Base-by-base conservation (phyloP, 2,888 invertebrate species). In the Brachylomia viminalis region DNA sequence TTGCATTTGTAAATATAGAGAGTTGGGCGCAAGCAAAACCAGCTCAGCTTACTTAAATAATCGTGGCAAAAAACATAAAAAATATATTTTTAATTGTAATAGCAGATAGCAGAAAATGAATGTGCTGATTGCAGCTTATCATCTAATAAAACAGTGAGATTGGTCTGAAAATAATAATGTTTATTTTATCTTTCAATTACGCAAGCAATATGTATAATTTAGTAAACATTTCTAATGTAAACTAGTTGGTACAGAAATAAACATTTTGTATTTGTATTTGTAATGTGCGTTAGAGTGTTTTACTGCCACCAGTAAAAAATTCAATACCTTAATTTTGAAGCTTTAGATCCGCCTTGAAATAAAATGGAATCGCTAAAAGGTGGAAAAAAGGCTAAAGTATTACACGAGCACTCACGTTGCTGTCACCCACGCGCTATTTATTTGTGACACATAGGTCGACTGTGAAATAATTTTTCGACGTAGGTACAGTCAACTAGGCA, bases 261-360 rank as follows among this genome's bases (percentile, higher is more conserved):
- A n/a, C n/a, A n/a, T n/a, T n/a, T n/a, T n/a, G n/a, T n/a, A n/a
- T n/a, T n/a, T n/a, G n/a, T n/a, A 7, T 30, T 69, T 62, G 17
- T 45, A 23, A 45, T 47, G 13, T 13, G 20, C 20, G 6, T 72
- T 17, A 33, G 8, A 33, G 17, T 5, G n/a, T 70, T 45, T n/a
- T 7, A n/a, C 33, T 15, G 4, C 11, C 15, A 13, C 3, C 10
- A 15, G 20, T 45, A 23, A n/a, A 56, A 58, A n/a, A 33, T 20
- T 45, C n/a, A 1, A 30, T 45, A 30, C 17, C 1, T 23, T 11
- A 27, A 67, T 23, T 69, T 30, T 30, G 11, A 68, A 73, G 17
- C 27, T 23, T 38, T 23, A 15, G n/a, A 74, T 74, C 27, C 59
- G 75, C 33, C 61, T 62, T 62, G 7, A 33, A 52, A 61, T 49